phyloP scores from a whole-genome alignment of 2,113 vertebrate genomes.

The Castor canadensis region DNA sequence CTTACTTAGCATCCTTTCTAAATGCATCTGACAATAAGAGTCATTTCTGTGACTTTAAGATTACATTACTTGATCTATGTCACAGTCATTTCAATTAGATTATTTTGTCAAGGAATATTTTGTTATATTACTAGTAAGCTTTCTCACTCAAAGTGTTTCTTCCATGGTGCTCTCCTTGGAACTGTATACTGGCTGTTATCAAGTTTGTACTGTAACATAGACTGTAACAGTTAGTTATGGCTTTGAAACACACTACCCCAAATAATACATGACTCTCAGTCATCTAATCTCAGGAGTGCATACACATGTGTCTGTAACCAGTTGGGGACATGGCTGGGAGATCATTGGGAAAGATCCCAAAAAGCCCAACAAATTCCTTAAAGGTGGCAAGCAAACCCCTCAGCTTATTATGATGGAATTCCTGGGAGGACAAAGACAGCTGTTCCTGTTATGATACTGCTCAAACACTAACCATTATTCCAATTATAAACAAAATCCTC shows the following conservation, averaged over 20 bases:
- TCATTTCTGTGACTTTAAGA: not conserved
- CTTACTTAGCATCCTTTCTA: not conserved
- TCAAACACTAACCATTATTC: too few species aligned
- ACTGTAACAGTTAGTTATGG: not conserved
- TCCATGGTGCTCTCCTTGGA: too few species aligned
- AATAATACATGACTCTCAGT: not conserved
- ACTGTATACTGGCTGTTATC: too few species aligned
- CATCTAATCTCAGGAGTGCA: too few species aligned
- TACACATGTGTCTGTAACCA: not conserved
- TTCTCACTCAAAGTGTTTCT: too few species aligned
- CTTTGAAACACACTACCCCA: not conserved
- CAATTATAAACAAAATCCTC: too few species aligned
- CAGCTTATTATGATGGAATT: too few species aligned
- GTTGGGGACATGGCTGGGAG: fast-evolving
- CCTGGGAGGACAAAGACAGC: too few species aligned
- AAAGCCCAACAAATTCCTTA: too few species aligned
- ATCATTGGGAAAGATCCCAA: fast-evolving
- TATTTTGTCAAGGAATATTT: not conserved
- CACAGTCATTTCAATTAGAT: not conserved
- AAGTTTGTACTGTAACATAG: too few species aligned
- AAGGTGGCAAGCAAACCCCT: too few species aligned
- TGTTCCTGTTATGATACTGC: too few species aligned
- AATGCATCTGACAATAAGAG: not conserved
- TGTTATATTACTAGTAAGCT: not conserved
- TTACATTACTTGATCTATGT: not conserved